A percentile compares a stretch with the other conserved stretches of the same genome.
These are phyloP conservation scores for Artemia sinica DNA, from an alignment of 2,888 invertebrate species.

Conservation along the genomic window DNA sequence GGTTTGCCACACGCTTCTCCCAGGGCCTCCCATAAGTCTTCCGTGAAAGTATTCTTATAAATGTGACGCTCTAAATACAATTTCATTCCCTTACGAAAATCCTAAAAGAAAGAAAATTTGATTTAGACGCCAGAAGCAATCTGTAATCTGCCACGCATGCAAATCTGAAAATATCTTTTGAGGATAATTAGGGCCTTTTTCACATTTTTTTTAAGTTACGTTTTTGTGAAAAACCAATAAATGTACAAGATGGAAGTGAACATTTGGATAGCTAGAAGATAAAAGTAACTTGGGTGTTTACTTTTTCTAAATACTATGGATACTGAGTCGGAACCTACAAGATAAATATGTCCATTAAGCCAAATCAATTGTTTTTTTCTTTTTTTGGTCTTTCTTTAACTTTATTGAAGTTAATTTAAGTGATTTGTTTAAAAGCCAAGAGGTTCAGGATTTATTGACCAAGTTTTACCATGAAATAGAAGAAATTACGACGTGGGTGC, in stretches of 20 bases:
- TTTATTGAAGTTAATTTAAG: neutral
- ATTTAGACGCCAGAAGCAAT: no score
- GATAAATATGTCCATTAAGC: neutral
- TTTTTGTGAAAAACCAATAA: neutral
- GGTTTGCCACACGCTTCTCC: constrained; percentile 76
- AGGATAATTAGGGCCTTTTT: no score
- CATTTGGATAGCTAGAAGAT: neutral
- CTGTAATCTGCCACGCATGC: no score
- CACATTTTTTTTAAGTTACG: no score
- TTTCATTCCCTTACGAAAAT: constrained; percentile 82
- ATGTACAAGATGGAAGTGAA: neutral
- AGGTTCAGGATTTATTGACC: no score
- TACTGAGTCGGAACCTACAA: neutral
- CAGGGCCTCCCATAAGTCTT: constrained; percentile 78
- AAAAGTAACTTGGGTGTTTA: neutral
- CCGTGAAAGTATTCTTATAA: constrained; percentile 79
- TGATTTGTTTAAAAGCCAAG: no score
- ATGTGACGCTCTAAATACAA: constrained; percentile 65
- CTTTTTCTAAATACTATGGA: neutral
- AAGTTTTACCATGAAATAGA: no score
- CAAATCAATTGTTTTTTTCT: neutral
- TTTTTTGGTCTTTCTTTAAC: neutral
- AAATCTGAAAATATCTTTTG: no score
- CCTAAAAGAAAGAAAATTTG: constrained; percentile 31
- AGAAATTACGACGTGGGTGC: no score